phyloP scores from a whole-genome alignment of 2,888 invertebrate species.

The Trichacis sp. region DNA sequence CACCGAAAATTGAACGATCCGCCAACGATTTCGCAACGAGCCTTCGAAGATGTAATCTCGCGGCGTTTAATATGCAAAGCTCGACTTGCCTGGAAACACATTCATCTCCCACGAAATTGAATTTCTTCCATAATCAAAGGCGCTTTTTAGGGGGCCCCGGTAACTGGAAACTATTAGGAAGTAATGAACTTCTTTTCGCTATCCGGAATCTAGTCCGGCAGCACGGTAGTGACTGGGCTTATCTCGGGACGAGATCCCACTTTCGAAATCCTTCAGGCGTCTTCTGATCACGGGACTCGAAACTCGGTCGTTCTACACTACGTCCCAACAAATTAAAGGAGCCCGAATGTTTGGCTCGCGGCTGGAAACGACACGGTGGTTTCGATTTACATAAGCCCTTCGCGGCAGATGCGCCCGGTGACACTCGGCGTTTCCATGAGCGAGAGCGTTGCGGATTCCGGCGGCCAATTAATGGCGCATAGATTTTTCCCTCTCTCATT shows the following conservation, averaged over 20 bases:
- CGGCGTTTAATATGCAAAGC: conserved; percentile 53
- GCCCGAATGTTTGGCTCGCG: conserved; percentile 41
- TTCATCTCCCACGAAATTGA: conserved; percentile 53
- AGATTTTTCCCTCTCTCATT: conserved; percentile 38
- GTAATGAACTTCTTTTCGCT: conserved; percentile 58
- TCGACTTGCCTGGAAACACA: conserved; percentile 5
- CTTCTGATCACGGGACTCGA: conserved; percentile 50
- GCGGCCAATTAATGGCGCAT: conserved; percentile 38
- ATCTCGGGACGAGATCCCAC: conserved; percentile 37
- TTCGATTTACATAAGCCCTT: conserved; percentile 52
- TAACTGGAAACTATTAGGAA: conserved; percentile 59
- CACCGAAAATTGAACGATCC: conserved; percentile 1
- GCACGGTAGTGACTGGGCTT: conserved; percentile 52
- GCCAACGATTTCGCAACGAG: background rate
- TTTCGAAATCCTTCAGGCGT: conserved; percentile 54
- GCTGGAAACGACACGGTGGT: too few relatives aligned
- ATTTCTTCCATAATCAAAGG: conserved; percentile 53
- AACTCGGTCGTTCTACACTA: conserved; percentile 42
- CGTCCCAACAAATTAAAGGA: conserved; percentile 53
- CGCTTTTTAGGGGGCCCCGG: conserved; percentile 35
- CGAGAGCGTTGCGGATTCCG: conserved; percentile 25
- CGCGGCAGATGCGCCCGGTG: conserved; percentile 43
- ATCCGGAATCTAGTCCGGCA: conserved; percentile 53
- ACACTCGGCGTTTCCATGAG: conserved; percentile 26
- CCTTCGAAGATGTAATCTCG: conserved; percentile 5